phyloP scores from a whole-genome alignment of 2,797 vertebrate genomes.

The Falco peregrinus region DNA sequence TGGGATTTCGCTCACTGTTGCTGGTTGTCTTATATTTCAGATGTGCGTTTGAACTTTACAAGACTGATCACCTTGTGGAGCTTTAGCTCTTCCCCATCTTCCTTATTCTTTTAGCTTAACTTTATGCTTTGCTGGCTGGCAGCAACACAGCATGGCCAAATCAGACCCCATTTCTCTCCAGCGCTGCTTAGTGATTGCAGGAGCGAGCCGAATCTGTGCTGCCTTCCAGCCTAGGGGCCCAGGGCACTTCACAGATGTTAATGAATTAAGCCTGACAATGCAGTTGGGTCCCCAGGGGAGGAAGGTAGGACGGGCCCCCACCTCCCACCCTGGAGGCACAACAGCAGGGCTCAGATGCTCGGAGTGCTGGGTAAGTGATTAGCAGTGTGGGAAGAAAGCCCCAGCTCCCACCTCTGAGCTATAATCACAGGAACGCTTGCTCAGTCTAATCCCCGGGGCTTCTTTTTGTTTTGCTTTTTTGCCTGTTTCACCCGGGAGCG shows the following conservation, averaged over 20 bases:
- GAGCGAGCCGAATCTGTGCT: background rate
- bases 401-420: constrained; percentile 40
- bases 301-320: constrained; percentile 52
- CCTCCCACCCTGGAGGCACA: constrained; percentile 43
- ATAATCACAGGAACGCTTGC: constrained; percentile 12
- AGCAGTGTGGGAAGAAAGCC: constrained; percentile 39
- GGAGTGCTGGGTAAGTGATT: constrained; percentile 46
- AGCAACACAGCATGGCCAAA: background rate
- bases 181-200: background rate
- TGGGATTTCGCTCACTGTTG: background rate
- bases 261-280: constrained; percentile 53
- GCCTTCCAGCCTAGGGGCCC: background rate
- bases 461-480: background rate
- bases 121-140: background rate
- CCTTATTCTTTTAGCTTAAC: background rate
- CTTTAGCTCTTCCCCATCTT: background rate
- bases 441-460: background rate
- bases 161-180: background rate
- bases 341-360: constrained; percentile 11
- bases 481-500: background rate
- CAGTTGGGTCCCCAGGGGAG: constrained; percentile 19
- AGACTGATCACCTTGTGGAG: background rate
- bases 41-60: background rate
- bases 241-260: constrained; percentile 29
- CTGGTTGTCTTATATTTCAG: background rate